Base-by-base conservation (phyloP, 2,888 invertebrate species). In the Pachliopta kotzebuea region DNA sequence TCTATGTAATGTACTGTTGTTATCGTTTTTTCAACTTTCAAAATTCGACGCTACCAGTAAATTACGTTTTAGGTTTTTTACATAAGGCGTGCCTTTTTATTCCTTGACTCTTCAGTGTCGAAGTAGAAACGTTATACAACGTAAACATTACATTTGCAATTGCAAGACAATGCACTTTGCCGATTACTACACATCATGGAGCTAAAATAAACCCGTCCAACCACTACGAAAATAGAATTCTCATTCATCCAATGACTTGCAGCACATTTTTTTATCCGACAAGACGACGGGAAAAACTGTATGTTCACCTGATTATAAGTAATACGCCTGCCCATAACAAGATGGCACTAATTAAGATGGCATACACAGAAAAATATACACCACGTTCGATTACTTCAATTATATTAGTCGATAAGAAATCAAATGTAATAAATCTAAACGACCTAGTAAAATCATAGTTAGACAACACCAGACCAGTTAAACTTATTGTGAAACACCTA, bases 191-290 rank as follows among this genome's bases (percentile, higher is more conserved):
- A 55, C 56, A 50, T 21, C 37, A 26, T 56, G 21, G n/a, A 9
- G 21, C 56, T 29, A 45, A 29, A 49, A 45, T 23, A 49, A 61
- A 57, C 62, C 62, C 17, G 62, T 62, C 52, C 37, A 11, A 37
- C 37, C 24, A 9, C 57, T 62, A 26, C 29, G 21, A 62, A 57
- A 62, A 62, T 62, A 62, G 56, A 57, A 53, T 56, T 24, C 57
- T 20, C 52, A 37, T 56, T 56, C 56, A 52, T 20, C 31, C n/a
- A 26, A n/a, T 24, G 29, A 6, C 18, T 11, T 26, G 26, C 21
- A 14, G n/a, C 20, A 17, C n/a, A 60, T 31, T 60, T 52, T 50
- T 60, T n/a, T n/a, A 45, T n/a, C 6, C 18, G 45, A 18, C 18
- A 45, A 45, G 8, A n/a, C n/a, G n/a, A n/a, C n/a, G n/a, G n/a